phyloP scores from a whole-genome alignment of 2,113 vertebrate genomes.

The Periophthalmus modestus region DNA sequence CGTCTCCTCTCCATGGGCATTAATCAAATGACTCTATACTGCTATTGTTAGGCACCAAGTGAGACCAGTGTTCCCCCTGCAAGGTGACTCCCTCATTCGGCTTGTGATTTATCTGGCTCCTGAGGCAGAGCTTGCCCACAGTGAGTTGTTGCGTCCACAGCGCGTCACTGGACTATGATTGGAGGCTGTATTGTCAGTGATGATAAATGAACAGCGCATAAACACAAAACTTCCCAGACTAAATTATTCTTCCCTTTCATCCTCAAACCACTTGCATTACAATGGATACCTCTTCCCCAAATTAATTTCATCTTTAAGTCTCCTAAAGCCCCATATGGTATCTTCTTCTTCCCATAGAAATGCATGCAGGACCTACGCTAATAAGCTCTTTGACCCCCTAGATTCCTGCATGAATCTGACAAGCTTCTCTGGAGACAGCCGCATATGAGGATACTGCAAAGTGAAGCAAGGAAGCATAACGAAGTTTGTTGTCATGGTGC shows the following conservation, averaged over 20 bases:
- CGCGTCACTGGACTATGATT: conserved; percentile 15
- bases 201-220: conserved; percentile 39
- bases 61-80: conserved; percentile 6
- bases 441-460: conserved; percentile 24
- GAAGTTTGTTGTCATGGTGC: conserved; percentile 51
- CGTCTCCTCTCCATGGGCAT: conserved; percentile 38
- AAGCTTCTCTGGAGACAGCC: conserved; percentile 37
- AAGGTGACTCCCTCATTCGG: conserved; percentile 39
- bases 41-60: conserved; percentile 52
- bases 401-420: conserved; percentile 39
- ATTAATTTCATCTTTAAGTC: not conserved
- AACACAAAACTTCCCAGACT: conserved; percentile 16
- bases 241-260: conserved; percentile 10
- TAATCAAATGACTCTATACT: conserved; percentile 45
- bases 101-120: conserved; percentile 35
- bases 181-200: conserved; percentile 23
- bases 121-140: not conserved
- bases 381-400: conserved; percentile 11
- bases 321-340: not conserved
- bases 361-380: not conserved
- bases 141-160: conserved; percentile 1
- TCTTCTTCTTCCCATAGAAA: not conserved
- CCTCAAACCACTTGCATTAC: not conserved
- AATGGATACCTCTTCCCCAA: not conserved
- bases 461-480: conserved; percentile 27